phyloP scores from a whole-genome alignment of 2,113 vertebrate genomes.

The Hystrix brachyura region DNA sequence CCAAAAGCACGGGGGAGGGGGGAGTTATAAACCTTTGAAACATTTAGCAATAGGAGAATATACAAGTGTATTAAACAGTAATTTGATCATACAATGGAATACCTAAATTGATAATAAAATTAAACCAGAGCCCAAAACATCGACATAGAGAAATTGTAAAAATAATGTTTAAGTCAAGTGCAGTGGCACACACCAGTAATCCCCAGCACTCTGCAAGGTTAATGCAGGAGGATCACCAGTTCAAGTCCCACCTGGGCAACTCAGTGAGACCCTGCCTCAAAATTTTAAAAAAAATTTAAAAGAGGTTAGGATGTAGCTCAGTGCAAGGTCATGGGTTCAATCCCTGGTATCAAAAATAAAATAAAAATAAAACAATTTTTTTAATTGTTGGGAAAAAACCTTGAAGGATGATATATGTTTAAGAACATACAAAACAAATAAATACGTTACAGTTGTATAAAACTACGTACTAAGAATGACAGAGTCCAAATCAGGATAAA shows the following conservation, averaged over 20 bases:
- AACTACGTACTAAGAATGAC: constrained; percentile 40
- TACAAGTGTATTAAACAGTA: not conserved
- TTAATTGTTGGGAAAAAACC: not conserved
- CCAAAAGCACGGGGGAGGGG: not conserved
- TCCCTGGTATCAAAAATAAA: not conserved
- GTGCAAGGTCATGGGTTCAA: not conserved
- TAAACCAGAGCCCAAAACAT: constrained; percentile 37
- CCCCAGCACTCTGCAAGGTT: not conserved
- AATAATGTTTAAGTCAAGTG: not conserved
- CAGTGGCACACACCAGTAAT: not conserved
- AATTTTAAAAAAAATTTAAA: not conserved
- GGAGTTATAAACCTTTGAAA: constrained; percentile 18
- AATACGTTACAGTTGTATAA: not conserved
- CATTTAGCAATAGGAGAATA: not conserved
- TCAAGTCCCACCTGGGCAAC: not conserved
- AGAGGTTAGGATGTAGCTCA: not conserved
- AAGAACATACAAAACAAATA: constrained; percentile 23
- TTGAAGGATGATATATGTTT: constrained; percentile 2
- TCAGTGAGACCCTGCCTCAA: not conserved
- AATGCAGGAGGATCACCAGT: not conserved
- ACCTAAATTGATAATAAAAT: constrained; percentile 23
- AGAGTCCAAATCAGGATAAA: not conserved
- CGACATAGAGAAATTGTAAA: constrained; percentile 22
- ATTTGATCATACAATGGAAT: constrained; percentile 47
- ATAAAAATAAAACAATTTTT: not conserved